These are phyloP conservation scores for Koerneria pararmatus DNA, from an alignment of 2,888 invertebrate genomes.

Conservation along the genomic window DNA sequence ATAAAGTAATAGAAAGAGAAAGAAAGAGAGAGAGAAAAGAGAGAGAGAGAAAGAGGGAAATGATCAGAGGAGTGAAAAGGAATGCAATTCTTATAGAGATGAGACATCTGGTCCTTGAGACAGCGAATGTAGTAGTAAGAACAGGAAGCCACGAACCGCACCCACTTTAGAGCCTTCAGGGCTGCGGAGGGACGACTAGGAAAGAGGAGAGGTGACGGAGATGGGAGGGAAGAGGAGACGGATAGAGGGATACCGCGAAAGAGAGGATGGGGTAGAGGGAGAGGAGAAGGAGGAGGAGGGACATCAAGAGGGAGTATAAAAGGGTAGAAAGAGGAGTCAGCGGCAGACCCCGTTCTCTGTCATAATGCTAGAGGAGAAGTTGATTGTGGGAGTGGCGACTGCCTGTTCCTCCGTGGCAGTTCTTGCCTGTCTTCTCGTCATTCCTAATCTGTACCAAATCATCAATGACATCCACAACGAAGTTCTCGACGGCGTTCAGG, in stretches of 20 bases:
- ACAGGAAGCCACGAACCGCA: too few relatives aligned
- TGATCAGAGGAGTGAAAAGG: slow-evolving; percentile 2
- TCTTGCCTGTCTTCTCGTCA: slow-evolving; percentile 45
- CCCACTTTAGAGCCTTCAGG: too few relatives aligned
- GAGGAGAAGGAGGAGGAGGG: background rate
- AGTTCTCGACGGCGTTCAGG: slow-evolving; percentile 37
- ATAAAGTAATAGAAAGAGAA: slow-evolving; percentile 13
- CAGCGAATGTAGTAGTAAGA: too few relatives aligned
- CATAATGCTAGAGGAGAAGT: slow-evolving; percentile 43
- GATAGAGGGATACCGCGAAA: slow-evolving; percentile 15
- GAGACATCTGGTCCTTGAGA: too few relatives aligned
- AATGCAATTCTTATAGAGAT: too few relatives aligned
- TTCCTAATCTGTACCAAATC: slow-evolving; percentile 50
- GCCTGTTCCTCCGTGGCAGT: slow-evolving; percentile 37
- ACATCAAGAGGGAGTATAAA: background rate
- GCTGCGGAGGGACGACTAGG: slow-evolving; percentile 11
- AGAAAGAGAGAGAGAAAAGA: background rate
- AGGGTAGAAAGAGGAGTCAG: background rate
- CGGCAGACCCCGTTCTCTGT: background rate
- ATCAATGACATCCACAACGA: slow-evolving; percentile 46
- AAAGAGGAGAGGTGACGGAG: slow-evolving; percentile 16
- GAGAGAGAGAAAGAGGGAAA: slow-evolving; percentile 14
- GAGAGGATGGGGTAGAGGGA: slow-evolving; percentile 6
- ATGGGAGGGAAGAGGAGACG: slow-evolving; percentile 18
- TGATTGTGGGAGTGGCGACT: slow-evolving; percentile 40